Conservation (phyloP, 2,797 vertebrate genomes). For the Cyclura pinguis region DNA sequence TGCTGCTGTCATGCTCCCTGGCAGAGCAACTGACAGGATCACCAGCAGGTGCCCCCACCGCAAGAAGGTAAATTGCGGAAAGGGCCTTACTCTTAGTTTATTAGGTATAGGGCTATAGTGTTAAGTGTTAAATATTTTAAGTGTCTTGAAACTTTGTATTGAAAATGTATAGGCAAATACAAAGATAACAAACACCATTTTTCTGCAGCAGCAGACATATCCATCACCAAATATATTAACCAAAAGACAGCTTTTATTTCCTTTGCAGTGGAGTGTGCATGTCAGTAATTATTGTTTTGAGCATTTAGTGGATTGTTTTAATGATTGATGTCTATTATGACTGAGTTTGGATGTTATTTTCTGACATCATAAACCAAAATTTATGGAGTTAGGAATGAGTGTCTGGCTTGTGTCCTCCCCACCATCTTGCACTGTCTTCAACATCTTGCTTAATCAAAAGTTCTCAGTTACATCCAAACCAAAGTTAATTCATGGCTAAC, state of each 20-base stretch:
- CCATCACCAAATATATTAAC: not conserved
- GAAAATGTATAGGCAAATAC: not conserved
- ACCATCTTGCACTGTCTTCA: not conserved
- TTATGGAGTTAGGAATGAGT: not conserved
- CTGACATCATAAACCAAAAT: not conserved
- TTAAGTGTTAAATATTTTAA: not conserved
- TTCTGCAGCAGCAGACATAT: not conserved
- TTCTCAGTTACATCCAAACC: not conserved
- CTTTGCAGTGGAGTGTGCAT: not conserved
- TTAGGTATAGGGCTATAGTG: not conserved
- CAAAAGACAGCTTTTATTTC: not conserved
- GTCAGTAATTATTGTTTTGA: not conserved
- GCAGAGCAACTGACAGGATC: too few relatives aligned
- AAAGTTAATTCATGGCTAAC: not conserved
- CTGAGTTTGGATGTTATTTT: not conserved
- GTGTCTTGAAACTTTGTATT: not conserved
- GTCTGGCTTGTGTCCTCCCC: not conserved
- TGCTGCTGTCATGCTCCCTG: too few relatives aligned
- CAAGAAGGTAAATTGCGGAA: too few relatives aligned
- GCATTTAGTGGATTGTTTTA: not conserved
- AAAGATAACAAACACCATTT: not conserved
- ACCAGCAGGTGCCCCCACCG: too few relatives aligned
- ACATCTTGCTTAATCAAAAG: not conserved
- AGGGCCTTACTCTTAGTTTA: not conserved
- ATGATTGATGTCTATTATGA: not conserved